Conservation (phyloP, 2,888 invertebrate genomes). For the Drosophila dives region DNA sequence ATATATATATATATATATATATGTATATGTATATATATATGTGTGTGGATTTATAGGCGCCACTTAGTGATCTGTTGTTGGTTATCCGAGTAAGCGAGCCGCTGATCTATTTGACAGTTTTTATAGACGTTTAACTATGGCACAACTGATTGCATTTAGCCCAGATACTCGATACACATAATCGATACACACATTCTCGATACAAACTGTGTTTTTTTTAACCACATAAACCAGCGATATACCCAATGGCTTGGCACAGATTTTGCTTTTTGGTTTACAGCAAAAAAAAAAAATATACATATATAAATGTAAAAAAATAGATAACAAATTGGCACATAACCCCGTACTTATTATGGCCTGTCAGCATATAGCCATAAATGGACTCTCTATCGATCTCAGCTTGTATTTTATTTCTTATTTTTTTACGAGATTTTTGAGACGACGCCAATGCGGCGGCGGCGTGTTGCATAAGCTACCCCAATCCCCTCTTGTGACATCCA, state of each 20-base stretch:
- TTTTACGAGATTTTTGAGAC: slow-evolving; percentile 28
- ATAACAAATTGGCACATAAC: slow-evolving; percentile 58
- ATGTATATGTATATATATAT: slow-evolving; percentile 16
- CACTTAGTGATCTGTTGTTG: slow-evolving; percentile 38
- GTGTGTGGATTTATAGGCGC: slow-evolving; percentile 32
- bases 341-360: slow-evolving; percentile 67
- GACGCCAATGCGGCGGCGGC: slow-evolving; percentile 38
- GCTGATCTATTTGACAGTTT: slow-evolving; percentile 24
- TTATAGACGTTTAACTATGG: slow-evolving; percentile 19
- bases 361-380: slow-evolving; percentile 63
- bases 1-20: slow-evolving; percentile 23
- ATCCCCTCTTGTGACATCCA: neutral
- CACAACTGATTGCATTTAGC: slow-evolving; percentile 44
- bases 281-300: slow-evolving; percentile 18
- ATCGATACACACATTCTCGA: slow-evolving; percentile 5
- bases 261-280: slow-evolving; percentile 24
- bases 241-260: slow-evolving; percentile 44
- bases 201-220: slow-evolving; percentile 8
- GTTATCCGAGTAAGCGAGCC: neutral
- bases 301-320: slow-evolving; percentile 11
- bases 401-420: slow-evolving; percentile 24
- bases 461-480: slow-evolving; percentile 29
- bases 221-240: slow-evolving; percentile 40
- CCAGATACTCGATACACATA: slow-evolving; percentile 40
- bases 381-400: slow-evolving; percentile 48